phyloP scores from a whole-genome alignment of 2,888 invertebrate genomes.

The Chaetogeoica ovagalla region DNA sequence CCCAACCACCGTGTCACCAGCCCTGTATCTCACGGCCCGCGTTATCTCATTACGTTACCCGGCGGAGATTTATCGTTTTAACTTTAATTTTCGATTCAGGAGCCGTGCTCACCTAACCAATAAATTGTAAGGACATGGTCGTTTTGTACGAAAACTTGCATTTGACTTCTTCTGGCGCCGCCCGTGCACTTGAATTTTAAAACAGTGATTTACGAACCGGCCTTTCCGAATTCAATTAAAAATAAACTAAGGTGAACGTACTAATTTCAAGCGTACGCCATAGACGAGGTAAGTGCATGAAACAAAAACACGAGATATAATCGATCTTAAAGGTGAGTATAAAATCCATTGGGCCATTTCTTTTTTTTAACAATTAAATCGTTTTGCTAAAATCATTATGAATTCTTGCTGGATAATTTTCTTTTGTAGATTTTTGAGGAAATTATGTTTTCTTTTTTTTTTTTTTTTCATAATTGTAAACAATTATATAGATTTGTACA shows the following conservation, averaged over 20 bases:
- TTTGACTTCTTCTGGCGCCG: constrained; percentile 47
- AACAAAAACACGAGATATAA: not conserved
- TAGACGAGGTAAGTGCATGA: not conserved
- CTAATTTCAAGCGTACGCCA: not conserved
- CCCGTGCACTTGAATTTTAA: constrained; percentile 17
- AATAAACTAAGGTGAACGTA: constrained; percentile 24
- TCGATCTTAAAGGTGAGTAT: not conserved
- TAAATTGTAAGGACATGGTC: constrained; percentile 50
- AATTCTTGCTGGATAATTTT: no score
- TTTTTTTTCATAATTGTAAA: no score
- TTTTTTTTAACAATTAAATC: no score
- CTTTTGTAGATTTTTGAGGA: no score
- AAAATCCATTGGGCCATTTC: no score
- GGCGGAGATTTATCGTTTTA: constrained; percentile 48
- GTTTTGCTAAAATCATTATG: no score
- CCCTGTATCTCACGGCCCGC: not conserved
- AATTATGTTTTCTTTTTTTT: no score
- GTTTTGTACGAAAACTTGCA: constrained; percentile 51
- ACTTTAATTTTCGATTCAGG: constrained; percentile 52
- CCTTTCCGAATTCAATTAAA: constrained; percentile 40
- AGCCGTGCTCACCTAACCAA: constrained; percentile 50
- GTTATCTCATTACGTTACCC: constrained; percentile 50
- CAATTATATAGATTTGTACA: no score
- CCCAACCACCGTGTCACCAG: constrained; percentile 7
- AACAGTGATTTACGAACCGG: constrained; percentile 47